Evolutionary conservation across 2,888 invertebrate genomes (phyloP).

Genomic region (Lamproptera curius): DNA sequence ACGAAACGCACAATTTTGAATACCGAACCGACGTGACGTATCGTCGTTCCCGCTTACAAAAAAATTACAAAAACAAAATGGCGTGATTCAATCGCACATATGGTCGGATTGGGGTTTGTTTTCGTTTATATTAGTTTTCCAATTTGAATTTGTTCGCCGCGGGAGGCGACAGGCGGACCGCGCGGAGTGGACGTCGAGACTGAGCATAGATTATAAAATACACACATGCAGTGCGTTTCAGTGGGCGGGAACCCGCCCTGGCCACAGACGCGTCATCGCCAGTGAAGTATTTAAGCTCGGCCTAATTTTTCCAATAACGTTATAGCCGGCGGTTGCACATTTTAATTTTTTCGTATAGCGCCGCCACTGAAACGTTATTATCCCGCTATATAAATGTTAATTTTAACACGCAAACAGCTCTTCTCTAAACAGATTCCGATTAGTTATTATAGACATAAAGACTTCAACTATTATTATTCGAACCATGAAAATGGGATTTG

Average conservation of each 20-base stretch:
- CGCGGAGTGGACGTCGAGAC: slow-evolving; percentile 78
- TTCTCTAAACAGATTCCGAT: too few species aligned
- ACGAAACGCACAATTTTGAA: slow-evolving; percentile 50
- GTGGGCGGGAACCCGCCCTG: slow-evolving; percentile 67
- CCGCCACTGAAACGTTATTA: slow-evolving; percentile 11
- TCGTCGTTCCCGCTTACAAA: slow-evolving; percentile 49
- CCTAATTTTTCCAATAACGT: slow-evolving; percentile 27
- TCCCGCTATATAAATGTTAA: slow-evolving; percentile 12
- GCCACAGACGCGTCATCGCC: slow-evolving; percentile 51
- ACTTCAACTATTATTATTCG: too few species aligned
- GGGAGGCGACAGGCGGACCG: slow-evolving; percentile 74
- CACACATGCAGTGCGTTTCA: too few species aligned
- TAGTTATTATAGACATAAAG: too few species aligned
- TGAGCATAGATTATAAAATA: too few species aligned
- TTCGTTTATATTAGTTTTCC: slow-evolving; percentile 34
- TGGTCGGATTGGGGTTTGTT: slow-evolving; percentile 27
- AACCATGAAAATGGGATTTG: too few species aligned
- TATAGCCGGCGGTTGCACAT: slow-evolving; percentile 2
- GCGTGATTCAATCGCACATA: slow-evolving; percentile 30
- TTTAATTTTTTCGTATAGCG: neutral
- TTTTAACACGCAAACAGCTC: neutral
- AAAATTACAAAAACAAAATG: slow-evolving; percentile 29
- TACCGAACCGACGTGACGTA: slow-evolving; percentile 48
- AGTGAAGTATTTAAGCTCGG: slow-evolving; percentile 42
- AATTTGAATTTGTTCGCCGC: slow-evolving; percentile 39